Percentiles rank a stretch among this genome's conserved stretches.
phyloP scores from a whole-genome alignment of 2,888 invertebrate species.

The Apamea epomidion region DNA sequence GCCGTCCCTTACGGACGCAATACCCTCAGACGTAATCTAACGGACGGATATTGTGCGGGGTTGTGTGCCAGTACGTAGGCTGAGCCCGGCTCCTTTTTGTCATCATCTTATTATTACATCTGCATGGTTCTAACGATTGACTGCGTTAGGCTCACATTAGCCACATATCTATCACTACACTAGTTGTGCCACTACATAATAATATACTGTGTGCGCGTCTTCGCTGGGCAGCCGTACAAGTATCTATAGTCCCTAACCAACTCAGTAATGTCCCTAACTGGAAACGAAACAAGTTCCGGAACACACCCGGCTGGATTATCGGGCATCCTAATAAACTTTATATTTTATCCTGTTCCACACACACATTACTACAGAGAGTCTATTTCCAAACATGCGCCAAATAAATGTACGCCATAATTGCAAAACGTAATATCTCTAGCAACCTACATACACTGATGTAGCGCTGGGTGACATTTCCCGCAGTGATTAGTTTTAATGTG shows the following conservation, averaged over 20 bases:
- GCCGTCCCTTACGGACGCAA: not conserved
- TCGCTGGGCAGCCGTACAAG: not conserved
- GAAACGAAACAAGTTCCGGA: conserved; percentile 53
- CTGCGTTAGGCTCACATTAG: not conserved
- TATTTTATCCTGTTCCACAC: conserved; percentile 34
- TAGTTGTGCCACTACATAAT: not conserved
- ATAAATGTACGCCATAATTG: not conserved
- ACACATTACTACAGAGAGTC: not conserved
- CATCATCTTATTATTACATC: not conserved
- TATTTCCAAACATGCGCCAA: not conserved
- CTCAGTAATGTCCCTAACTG: conserved; percentile 32
- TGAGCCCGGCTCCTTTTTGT: not conserved
- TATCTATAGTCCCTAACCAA: conserved; percentile 7
- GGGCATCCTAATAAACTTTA: conserved; percentile 53
- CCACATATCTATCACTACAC: not conserved
- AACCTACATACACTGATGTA: not conserved
- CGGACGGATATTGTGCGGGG: not conserved
- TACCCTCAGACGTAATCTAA: not conserved
- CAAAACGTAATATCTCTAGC: not conserved
- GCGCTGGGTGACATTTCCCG: not conserved
- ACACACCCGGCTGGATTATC: conserved; percentile 37
- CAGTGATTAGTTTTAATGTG: not conserved
- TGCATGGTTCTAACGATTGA: not conserved
- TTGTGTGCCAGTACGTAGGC: not conserved
- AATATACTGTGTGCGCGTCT: too few species aligned